These are phyloP conservation scores for Microcebus ravelobensis DNA, from an alignment of 2,113 vertebrate species.

Conservation along the genomic window DNA sequence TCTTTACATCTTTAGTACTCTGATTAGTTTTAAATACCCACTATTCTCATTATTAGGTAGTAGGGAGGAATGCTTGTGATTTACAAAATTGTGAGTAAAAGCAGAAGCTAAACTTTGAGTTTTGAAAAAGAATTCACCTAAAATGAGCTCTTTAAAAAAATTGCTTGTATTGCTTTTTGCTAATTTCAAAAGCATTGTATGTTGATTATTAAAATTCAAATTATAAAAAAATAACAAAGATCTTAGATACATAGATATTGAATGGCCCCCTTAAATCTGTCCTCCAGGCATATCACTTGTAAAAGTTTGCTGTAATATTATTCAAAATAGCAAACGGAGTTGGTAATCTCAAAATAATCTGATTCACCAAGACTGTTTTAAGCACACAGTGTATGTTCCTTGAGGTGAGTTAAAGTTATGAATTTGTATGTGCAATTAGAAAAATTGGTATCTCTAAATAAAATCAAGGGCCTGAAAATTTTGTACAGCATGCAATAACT, in stretches of 20 bases:
- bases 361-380: background rate
- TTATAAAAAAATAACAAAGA: background rate
- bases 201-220: slow-evolving; percentile 32
- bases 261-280: background rate
- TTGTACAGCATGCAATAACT: background rate
- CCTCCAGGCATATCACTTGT: background rate
- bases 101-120: background rate
- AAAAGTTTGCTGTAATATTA: background rate
- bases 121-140: background rate
- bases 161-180: background rate
- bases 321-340: background rate
- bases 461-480: background rate
- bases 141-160: background rate
- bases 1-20: background rate
- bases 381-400: background rate
- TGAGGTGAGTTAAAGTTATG: background rate
- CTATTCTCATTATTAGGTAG: background rate
- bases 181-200: background rate
- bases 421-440: background rate
- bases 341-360: background rate
- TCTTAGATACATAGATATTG: background rate
- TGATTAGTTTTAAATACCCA: background rate
- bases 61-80: background rate
- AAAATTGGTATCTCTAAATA: background rate
- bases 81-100: background rate